Conservation (phyloP, 2,888 invertebrate species). For the Nasonovia ribisnigri region DNA sequence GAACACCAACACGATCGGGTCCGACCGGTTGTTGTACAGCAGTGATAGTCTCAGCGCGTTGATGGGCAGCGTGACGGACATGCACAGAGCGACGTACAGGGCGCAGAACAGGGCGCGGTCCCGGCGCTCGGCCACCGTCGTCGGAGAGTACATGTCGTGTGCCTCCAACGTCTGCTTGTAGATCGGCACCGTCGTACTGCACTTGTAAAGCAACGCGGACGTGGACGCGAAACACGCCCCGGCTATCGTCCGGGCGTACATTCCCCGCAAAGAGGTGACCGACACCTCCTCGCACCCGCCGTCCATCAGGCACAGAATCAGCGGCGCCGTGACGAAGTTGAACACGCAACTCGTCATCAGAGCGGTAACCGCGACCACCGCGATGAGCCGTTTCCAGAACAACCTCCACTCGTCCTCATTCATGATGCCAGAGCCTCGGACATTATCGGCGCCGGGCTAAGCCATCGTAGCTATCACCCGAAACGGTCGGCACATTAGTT, state of each 20-base stretch:
- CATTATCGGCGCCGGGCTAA: no score
- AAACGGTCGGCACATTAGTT: no score
- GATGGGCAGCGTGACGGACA: slow-evolving; percentile 8
- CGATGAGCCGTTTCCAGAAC: background rate
- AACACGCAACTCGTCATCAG: slow-evolving; percentile 16
- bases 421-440: no score
- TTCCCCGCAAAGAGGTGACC: background rate
- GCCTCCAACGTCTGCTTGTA: background rate
- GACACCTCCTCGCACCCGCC: background rate
- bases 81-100: background rate
- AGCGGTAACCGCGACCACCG: background rate
- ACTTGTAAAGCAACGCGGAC: background rate
- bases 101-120: background rate
- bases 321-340: slow-evolving; percentile 32
- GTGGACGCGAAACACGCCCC: background rate
- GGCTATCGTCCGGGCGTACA: slow-evolving; percentile 19
- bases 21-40: background rate
- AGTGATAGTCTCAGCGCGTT: background rate
- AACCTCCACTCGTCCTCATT: no score
- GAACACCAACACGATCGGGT: slow-evolving; percentile 18
- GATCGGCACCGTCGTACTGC: background rate
- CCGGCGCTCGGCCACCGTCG: background rate
- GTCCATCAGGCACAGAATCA: slow-evolving; percentile 42
- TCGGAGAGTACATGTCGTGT: slow-evolving; percentile 2
- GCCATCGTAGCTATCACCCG: no score